Base-by-base conservation (phyloP, 2,888 invertebrate species). In the Euproctis similis region DNA sequence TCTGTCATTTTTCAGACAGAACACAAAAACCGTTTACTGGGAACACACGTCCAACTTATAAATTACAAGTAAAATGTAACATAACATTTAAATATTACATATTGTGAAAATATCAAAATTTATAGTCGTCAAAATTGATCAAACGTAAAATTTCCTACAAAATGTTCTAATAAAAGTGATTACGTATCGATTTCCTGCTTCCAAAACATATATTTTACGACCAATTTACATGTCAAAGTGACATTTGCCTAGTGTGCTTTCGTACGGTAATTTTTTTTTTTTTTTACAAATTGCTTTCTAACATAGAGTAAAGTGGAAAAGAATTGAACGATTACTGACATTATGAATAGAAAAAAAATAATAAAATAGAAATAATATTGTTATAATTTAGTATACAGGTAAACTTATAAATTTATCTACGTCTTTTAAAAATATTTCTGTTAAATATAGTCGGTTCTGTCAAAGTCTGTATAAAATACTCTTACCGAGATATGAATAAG, bases 171-270 rank as follows among this genome's bases (percentile, higher is more conserved):
- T 54, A 37, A 37, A 49, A 54, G n/a, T 10, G 51, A 43, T 47
- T 44, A 40, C 42, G 42, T 53, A 62, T 55, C 53, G 53, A 63
- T 64, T 58, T 52, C 53, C 46, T n/a, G 56, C 54, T 45, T n/a
- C n/a, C 53, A 59, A 63, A 59, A 69, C 66, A 62, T 58, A 61
- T 63, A 63, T 62, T 56, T 67, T 61, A 68, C 68, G 65, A 58
- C 60, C 57, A 55, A 54, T 58, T 72, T 59, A 62, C 74, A 70
- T 76, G 78, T 74, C 80, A 80, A 48, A 49, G 54, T 81, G 78
- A 78, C 78, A 70, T 73, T 58, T 68, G 59, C n/a, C n/a, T 68
- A 57, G 57, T 70, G 66, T 70, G 66, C 59, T 66, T 64, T 64
- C 56, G 48, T 64, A 64, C 60, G 63, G 65, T 74, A 69, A 71